These are phyloP conservation scores for Rhynchonema sp. DNA, from an alignment of 2,888 invertebrate species.

Conservation along the genomic window DNA sequence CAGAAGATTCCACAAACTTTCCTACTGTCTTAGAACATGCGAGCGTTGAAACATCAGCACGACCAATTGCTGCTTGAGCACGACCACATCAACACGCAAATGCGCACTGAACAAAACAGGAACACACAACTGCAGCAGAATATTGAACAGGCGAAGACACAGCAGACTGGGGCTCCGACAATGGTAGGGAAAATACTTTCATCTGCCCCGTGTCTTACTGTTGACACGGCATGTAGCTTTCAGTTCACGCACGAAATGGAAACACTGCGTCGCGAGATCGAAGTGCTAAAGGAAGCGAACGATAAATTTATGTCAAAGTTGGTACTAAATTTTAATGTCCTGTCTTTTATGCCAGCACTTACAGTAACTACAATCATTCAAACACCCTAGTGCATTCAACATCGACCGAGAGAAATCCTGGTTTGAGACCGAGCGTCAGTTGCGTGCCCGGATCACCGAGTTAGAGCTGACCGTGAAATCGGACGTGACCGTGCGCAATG, in stretches of 20 bases:
- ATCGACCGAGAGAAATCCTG: not conserved
- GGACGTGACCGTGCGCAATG: not conserved
- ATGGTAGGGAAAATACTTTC: not conserved
- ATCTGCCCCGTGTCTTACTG: not conserved
- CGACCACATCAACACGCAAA: not conserved
- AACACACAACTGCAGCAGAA: not conserved
- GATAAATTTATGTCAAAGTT: constrained; percentile 31
- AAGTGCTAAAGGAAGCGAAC: constrained; percentile 32
- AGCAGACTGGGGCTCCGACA: not conserved
- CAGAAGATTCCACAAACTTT: too few relatives aligned
- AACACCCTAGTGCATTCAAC: not conserved
- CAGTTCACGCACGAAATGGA: constrained; percentile 2
- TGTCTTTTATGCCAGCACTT: not conserved
- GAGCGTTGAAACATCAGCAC: not conserved
- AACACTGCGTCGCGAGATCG: constrained; percentile 27
- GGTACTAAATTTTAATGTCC: not conserved
- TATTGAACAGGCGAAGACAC: not conserved
- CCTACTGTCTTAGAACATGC: not conserved
- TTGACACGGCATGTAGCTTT: too few relatives aligned
- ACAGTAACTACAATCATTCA: not conserved
- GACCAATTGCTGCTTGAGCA: not conserved
- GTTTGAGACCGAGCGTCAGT: not conserved
- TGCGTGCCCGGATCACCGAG: not conserved
- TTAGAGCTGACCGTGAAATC: not conserved
- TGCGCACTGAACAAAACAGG: not conserved